Evolutionary conservation across 1,140 invertebrate genomes (phyloP), one percentile per base, ranked within the genome.

Genomic region (Phortica variegata): DNA sequence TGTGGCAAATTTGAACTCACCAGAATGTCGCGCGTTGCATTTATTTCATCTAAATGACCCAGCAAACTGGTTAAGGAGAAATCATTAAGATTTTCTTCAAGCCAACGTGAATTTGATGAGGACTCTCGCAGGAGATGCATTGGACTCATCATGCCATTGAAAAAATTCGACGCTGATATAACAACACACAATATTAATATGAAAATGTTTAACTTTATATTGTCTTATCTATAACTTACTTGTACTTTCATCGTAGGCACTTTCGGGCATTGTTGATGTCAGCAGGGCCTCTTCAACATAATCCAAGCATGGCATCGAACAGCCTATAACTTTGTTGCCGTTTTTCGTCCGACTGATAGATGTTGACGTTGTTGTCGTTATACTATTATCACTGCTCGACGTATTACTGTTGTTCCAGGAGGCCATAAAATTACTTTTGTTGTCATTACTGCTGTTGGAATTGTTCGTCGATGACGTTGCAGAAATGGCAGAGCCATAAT

Each of bases 61-160:
- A 91, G 78, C 69, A 92, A 85, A 75, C 85, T 89, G 62, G 86
- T 89, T 29, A 92, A 79, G 15, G 88, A 91, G 78, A 89, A 91
- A 75, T 92, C 89, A 46, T 84, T 85, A 16, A 88, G 85, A 70
- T 89, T 83, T 6, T 84, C 81, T 60, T 87, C 89, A 18, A 91
- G 79, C 89, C 89, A 91, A 34, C 65, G 69, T 1, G 73, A 56
- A 63, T 75, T 73, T 1, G 73, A 72, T 3, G 65, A 61, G 13
- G 70, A 60, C 56, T 90, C 87, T 47, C 87, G 85, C 17, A 91
- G 78, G 61, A 91, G 81, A 61, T 85, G 81, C 41, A 87, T 86
- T n/a, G 88, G 87, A 50, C 87, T 89, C 23, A 84, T 80, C 77
- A 79, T 81, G 77, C 80, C 42, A 39, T 61, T 68, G 41, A 69